phyloP scores from a whole-genome alignment of 1,140 invertebrate species.

The Heliothis subflexa region DNA sequence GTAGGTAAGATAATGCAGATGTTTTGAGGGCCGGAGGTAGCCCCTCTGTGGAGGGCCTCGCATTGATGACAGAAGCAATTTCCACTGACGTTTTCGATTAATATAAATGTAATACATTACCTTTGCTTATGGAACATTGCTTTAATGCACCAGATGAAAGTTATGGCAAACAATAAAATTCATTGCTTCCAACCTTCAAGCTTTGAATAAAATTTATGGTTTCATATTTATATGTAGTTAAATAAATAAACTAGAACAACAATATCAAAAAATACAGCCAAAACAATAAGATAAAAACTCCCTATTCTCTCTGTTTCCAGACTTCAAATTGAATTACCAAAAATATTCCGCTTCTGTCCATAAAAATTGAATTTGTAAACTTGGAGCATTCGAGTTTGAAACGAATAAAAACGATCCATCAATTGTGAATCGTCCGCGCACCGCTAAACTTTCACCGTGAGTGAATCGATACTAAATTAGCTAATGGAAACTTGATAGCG shows the following conservation, averaged over 20 bases:
- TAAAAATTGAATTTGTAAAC: constrained; percentile 77
- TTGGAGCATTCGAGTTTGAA: constrained; percentile 70
- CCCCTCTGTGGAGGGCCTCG: constrained; percentile 59
- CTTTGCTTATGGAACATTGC: constrained; percentile 29
- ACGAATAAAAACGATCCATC: constrained; percentile 84
- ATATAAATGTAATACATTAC: constrained; percentile 72
- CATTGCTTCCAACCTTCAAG: neutral
- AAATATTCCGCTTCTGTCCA: constrained; percentile 68
- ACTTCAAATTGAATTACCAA: constrained; percentile 70
- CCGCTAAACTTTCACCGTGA: constrained; percentile 70
- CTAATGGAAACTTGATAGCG: constrained; percentile 85
- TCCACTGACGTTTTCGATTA: constrained; percentile 77
- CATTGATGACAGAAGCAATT: constrained; percentile 80
- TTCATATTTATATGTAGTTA: neutral
- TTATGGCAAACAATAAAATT: neutral
- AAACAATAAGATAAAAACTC: constrained; percentile 37
- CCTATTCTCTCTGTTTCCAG: constrained; percentile 45
- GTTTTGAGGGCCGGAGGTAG: constrained; percentile 61
- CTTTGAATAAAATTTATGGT: neutral
- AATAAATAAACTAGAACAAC: neutral
- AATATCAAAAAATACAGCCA: constrained; percentile 1
- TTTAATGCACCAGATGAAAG: constrained; percentile 1
- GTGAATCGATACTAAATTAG: constrained; percentile 82
- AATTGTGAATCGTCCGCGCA: constrained; percentile 67
- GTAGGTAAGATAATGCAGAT: constrained; percentile 84